These are phyloP conservation scores for Rhabdornis inornatus DNA, from an alignment of 2,113 vertebrate species.

Conservation along the genomic window DNA sequence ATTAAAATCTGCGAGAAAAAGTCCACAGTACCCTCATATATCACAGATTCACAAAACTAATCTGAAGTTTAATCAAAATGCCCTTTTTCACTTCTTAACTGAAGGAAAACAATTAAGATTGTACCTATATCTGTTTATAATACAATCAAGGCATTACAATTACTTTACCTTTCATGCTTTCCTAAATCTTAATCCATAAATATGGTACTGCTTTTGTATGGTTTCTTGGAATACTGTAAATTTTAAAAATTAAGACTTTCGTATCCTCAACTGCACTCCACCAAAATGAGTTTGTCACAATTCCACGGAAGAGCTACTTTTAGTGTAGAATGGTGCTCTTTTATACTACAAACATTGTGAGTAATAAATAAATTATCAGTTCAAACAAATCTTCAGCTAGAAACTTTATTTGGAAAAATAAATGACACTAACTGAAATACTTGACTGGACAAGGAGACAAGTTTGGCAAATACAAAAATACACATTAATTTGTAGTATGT, in stretches of 20 bases:
- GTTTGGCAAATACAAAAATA: constrained; percentile 64
- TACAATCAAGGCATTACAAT: background rate
- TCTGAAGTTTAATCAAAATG: background rate
- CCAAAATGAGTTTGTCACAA: background rate
- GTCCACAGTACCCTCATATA: background rate
- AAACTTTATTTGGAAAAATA: constrained; percentile 2
- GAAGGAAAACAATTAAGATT: background rate
- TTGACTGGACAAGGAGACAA: constrained; percentile 35
- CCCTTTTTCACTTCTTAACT: background rate
- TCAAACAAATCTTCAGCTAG: constrained; percentile 50
- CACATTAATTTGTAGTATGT: constrained; percentile 61
- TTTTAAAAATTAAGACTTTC: background rate
- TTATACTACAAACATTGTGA: background rate
- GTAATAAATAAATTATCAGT: constrained; percentile 14
- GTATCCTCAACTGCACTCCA: background rate
- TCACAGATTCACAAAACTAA: background rate
- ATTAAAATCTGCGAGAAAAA: background rate
- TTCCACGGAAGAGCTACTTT: background rate
- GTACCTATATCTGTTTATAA: background rate
- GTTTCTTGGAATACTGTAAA: background rate
- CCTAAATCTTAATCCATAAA: background rate
- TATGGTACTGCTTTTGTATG: background rate
- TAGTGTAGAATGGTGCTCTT: background rate
- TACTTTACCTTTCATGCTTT: background rate
- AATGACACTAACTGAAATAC: constrained; percentile 45